phyloP scores from a whole-genome alignment of 2,797 vertebrate genomes.

The Macropodus opercularis region DNA sequence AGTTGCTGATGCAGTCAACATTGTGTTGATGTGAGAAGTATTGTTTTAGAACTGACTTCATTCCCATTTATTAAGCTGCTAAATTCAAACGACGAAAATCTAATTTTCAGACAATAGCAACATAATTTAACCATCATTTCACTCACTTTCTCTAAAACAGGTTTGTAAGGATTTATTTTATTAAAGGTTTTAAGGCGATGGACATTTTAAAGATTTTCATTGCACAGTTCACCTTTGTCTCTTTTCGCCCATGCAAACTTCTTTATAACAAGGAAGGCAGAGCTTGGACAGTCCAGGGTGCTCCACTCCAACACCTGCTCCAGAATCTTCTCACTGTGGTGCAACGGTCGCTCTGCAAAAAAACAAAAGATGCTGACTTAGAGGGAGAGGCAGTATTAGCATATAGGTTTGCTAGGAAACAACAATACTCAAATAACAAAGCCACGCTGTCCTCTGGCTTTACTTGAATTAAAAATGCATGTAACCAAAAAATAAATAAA shows the following conservation, averaged over 20 bases:
- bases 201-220: not conserved
- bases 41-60: too few relatives aligned
- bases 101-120: too few relatives aligned
- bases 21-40: too few relatives aligned
- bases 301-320: slow-evolving; percentile 96
- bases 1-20: too few relatives aligned
- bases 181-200: too few relatives aligned
- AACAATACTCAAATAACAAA: not conserved
- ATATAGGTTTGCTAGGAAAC: not conserved
- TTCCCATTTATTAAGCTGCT: too few relatives aligned
- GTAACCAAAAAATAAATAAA: slow-evolving; percentile 47
- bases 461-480: slow-evolving; percentile 42
- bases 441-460: slow-evolving; percentile 1
- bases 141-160: too few relatives aligned
- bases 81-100: too few relatives aligned
- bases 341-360: slow-evolving; percentile 89
- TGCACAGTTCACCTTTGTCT: slow-evolving; percentile 65
- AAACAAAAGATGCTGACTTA: not conserved
- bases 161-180: too few relatives aligned
- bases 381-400: not conserved
- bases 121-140: too few relatives aligned
- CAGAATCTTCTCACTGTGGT: slow-evolving; percentile 92
- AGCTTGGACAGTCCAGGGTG: slow-evolving; percentile 86
- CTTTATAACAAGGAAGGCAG: slow-evolving; percentile 92
- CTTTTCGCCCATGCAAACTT: slow-evolving; percentile 78